Conservation (phyloP, 2,888 invertebrate genomes). For the Thera britannica region DNA sequence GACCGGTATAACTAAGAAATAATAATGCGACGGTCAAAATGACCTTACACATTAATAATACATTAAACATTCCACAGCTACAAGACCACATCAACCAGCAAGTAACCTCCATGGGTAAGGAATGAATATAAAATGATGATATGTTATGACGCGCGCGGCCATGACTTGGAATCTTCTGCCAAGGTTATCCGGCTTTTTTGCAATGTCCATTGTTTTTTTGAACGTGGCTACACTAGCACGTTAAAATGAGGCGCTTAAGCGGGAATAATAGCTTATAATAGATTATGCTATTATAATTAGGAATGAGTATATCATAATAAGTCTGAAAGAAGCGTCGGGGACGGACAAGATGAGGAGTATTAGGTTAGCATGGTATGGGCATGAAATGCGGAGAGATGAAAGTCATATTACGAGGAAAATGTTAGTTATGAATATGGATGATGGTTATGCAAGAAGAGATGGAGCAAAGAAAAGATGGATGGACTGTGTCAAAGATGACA, state of each 20-base stretch:
- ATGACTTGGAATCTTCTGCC: conserved; percentile 47
- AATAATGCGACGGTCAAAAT: background rate
- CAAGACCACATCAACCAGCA: conserved; percentile 12
- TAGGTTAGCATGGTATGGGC: no score
- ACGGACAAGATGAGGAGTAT: no score
- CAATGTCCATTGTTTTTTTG: conserved; percentile 49
- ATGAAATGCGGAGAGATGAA: no score
- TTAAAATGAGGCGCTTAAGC: background rate
- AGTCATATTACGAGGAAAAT: no score
- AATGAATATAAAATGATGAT: conserved; percentile 37
- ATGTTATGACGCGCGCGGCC: conserved; percentile 42
- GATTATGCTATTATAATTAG: no score
- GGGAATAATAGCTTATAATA: no score
- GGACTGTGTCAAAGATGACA: no score
- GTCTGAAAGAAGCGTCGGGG: no score
- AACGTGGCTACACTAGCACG: conserved; percentile 22
- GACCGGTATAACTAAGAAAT: background rate
- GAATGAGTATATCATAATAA: background rate
- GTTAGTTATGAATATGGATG: no score
- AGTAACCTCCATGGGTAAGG: conserved; percentile 21
- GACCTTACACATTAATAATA: background rate
- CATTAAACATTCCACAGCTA: background rate
- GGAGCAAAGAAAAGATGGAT: no score
- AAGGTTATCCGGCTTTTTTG: conserved; percentile 65
- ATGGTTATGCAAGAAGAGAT: no score